phyloP scores from a whole-genome alignment of 2,113 vertebrate species.

The Callithrix jacchus region DNA sequence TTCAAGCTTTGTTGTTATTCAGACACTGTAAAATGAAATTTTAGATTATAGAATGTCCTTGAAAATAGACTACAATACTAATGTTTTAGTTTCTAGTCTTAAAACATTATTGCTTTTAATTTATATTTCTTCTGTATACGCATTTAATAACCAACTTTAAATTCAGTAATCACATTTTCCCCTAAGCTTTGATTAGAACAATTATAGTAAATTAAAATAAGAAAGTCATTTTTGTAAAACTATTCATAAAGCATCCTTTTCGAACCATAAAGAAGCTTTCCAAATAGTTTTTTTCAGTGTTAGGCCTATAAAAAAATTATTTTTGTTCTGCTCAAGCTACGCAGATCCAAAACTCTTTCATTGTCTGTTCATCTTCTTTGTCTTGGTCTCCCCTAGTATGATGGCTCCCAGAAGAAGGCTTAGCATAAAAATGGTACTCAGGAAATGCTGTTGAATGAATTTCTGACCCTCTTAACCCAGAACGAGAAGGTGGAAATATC shows the following conservation, averaged over 20 bases:
- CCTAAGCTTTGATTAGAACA: slow-evolving; percentile 78
- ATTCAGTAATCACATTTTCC: slow-evolving; percentile 76
- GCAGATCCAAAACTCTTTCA: neutral
- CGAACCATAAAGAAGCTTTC: slow-evolving; percentile 29
- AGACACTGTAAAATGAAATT: slow-evolving; percentile 64
- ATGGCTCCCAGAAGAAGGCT: neutral
- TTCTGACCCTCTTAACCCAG: neutral
- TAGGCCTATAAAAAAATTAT: neutral
- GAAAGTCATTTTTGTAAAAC: slow-evolving; percentile 71
- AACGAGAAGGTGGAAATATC: neutral
- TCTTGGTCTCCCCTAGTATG: neutral
- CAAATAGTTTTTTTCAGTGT: slow-evolving; percentile 8
- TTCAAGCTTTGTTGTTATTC: slow-evolving; percentile 45
- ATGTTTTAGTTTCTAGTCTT: slow-evolving; percentile 67
- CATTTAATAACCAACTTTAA: slow-evolving; percentile 78
- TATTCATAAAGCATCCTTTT: slow-evolving; percentile 60
- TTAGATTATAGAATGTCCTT: slow-evolving; percentile 57
- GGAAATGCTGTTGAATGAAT: neutral
- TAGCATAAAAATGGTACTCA: neutral
- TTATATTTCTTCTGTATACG: slow-evolving; percentile 70
- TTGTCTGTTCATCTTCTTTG: neutral
- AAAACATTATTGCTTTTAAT: slow-evolving; percentile 70
- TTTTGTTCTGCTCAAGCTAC: neutral
- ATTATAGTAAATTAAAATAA: slow-evolving; percentile 77
- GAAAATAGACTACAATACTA: slow-evolving; percentile 61